phyloP scores from a whole-genome alignment of 2,113 vertebrate species.

The Tauraco erythrolophus region DNA sequence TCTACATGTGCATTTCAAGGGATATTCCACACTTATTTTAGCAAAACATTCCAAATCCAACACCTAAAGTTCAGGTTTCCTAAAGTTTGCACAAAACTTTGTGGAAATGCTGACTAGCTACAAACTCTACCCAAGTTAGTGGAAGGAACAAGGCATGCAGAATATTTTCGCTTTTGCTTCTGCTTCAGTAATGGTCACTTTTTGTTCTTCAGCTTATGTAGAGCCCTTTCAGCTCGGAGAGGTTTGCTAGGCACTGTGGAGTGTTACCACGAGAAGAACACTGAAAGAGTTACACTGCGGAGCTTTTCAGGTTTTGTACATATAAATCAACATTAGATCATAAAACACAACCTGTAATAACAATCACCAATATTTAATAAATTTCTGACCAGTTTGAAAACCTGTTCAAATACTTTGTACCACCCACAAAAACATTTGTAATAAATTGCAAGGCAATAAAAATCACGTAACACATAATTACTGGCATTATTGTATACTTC shows the following conservation, averaged over 20 bases:
- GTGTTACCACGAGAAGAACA: background rate
- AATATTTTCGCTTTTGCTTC: background rate
- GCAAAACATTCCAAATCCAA: background rate
- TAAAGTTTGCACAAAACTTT: background rate
- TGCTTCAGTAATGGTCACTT: background rate
- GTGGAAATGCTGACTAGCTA: background rate
- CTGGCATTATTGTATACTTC: constrained; percentile 62
- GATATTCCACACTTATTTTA: background rate
- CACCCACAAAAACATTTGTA: constrained; percentile 75
- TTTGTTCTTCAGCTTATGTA: background rate
- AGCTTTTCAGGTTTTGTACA: constrained; percentile 14
- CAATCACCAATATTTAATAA: constrained; percentile 76
- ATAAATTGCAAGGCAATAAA: constrained; percentile 74
- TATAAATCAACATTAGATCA: constrained; percentile 58
- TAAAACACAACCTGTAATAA: constrained; percentile 78
- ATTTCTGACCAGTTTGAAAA: constrained; percentile 66
- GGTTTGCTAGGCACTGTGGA: background rate
- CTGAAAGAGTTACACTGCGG: background rate
- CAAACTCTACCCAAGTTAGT: background rate
- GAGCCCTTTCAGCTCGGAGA: background rate
- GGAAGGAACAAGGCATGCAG: background rate
- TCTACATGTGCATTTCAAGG: background rate
- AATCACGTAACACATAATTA: constrained; percentile 76
- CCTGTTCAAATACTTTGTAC: constrained; percentile 75
- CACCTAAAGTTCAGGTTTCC: background rate